Evolutionary conservation across 1,140 invertebrate genomes (phyloP).

Genomic region (Drosophila jambulina): DNA sequence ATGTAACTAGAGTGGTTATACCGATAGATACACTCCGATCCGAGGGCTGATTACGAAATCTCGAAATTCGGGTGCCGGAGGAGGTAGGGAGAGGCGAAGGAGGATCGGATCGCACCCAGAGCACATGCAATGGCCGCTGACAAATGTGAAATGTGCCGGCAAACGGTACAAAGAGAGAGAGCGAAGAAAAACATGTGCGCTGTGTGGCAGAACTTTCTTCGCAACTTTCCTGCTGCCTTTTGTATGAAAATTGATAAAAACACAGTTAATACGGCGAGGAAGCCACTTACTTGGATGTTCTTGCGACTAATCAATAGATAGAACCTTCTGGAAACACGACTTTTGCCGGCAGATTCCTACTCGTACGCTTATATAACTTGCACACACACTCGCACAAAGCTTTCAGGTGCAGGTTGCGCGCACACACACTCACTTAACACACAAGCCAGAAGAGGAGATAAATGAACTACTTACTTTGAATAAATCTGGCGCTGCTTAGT

Average conservation of each 20-base stretch:
- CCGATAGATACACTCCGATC: constrained; percentile 18
- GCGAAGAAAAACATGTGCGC: constrained; percentile 67
- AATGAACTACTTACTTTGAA: constrained; percentile 56
- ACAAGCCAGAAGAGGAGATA: background rate
- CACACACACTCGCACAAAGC: constrained; percentile 7
- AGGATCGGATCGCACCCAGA: constrained; percentile 4
- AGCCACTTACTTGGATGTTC: background rate
- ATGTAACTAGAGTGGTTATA: constrained; percentile 54
- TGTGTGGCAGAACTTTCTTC: background rate
- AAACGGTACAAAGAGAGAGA: constrained; percentile 29
- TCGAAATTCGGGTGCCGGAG: background rate
- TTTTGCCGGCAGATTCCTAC: constrained; percentile 33
- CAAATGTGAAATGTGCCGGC: constrained; percentile 51
- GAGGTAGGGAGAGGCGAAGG: too few species aligned
- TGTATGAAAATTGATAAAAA: background rate
- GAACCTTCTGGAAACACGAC: constrained; percentile 64
- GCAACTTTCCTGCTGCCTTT: constrained; percentile 16
- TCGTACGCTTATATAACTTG: constrained; percentile 57
- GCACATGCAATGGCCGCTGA: constrained; percentile 31
- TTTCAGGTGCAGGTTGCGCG: constrained; percentile 17
- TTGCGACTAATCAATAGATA: constrained; percentile 22
- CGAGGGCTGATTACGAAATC: constrained; percentile 53
- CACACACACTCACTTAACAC: constrained; percentile 1
- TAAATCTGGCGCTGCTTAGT: constrained; percentile 37
- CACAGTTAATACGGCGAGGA: background rate